Evolutionary conservation across 2,113 vertebrate genomes (phyloP), one percentile per base, ranked within the genome.

Genomic region (Atrichornis clamosus): DNA sequence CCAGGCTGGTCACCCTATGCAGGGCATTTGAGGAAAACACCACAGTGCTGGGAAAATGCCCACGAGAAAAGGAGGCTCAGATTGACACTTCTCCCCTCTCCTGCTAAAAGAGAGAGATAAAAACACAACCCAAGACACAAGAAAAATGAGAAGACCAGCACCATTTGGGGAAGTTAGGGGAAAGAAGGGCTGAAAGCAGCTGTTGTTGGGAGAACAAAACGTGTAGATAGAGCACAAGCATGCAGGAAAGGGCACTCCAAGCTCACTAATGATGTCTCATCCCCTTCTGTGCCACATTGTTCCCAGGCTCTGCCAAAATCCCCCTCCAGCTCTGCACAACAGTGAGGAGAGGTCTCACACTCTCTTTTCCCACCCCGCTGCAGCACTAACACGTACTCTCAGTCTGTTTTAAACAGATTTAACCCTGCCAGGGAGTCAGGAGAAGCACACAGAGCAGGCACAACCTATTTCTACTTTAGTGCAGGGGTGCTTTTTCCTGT

Each of bases 1-100:
- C 5, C 0, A 4, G 24, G 41, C 32, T 49, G 55, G 6, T 89
- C 55, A 27, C 32, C 30, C 70, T 32, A 3, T 0, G 0, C 46
- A 14, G 10, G 15, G 64, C 1, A 7, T n/a, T 32, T 50, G 27
- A 42, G n/a, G 20, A 10, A 87, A 16, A 22, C 28, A 6, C 18
- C 2, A 3, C 20, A 22, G 16, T 8, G 1, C 21, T 30, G 7
- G 52, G 15, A 52, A 81, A 33, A 10, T 44, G 27, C 24, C 59
- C 18, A 46, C 35, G 21, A 33, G 35, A 68, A 85, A 55, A 73
- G 12, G 20, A 73, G 65, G 23, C n/a, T 46, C 23, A 5, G 46
- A 19, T 1, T 9, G n/a, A 56, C 1, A 50, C 5, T 68, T 53
- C 58, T 52, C 19, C 16, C 17, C 9, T 87, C 20, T 72, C 30